Base-by-base conservation (phyloP, 2,113 vertebrate genomes). In the Lepus timidus region DNA sequence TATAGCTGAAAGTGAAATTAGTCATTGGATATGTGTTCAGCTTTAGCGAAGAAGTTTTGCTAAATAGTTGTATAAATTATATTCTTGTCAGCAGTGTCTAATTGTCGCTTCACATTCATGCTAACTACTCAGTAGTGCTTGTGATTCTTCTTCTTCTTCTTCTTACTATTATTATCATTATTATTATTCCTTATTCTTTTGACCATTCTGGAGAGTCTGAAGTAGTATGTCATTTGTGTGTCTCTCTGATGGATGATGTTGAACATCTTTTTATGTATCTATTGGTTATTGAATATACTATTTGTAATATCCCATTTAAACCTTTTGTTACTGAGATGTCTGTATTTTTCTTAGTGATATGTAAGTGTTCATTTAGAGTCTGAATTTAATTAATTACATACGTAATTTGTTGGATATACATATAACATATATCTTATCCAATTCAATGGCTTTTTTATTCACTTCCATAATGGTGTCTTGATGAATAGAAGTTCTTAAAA, bases 171-270 rank as follows among this genome's bases (percentile, higher is more conserved):
- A 19, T 19, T 16, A 58, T 58, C 19, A 58, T 58, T 58, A 58
- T 58, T 58, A 58, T 58, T 58, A 58, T 58, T 58, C 55, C 52
- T 16, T 52, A 80, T 33, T 39, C 16, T 44, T 9, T 71, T 29
- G 71, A 27, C 65, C 23, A 29, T 52, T 79, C 33, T 67, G 44
- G 44, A 71, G 12, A 31, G 12, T 58, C 58, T 49, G 23, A 73
- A 84, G 16, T 23, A n/a, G 52, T 55, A 55, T 44, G 39, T 79
- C 65, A 23, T 33, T 19, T 71, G 85, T 33, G 44, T 2, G 49
- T 81, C 91, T 86, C n/a, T 81, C 76, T 87, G 61, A 58, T 67
- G 36, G 75, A 61, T 91, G 29, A 75, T 74, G 12, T 80, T 51
- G 19, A 82, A 36, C 10, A 87, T 9, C 9, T 62, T 85, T 86